Conservation (phyloP, 2,797 vertebrate species). For the Gymnothorax javanicus region DNA sequence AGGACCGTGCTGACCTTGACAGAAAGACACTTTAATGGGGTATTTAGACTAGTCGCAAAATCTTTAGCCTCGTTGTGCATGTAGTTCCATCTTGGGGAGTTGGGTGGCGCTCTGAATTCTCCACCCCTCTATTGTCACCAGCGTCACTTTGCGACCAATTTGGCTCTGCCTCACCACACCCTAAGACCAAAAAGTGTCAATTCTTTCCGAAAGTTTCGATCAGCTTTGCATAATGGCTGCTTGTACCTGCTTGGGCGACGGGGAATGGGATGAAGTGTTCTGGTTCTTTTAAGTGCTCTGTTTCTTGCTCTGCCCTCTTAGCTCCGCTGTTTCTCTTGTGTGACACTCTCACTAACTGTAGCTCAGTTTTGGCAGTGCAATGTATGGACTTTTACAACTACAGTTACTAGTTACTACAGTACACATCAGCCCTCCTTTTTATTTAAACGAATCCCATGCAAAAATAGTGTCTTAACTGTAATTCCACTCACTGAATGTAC, state of each 20-base stretch:
- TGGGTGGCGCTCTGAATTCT: not conserved
- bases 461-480: conserved; percentile 1
- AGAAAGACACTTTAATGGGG: not conserved
- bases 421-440: not conserved
- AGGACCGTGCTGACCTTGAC: not conserved
- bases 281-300: not conserved
- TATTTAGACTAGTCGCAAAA: not conserved
- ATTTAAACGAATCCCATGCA: conserved; percentile 2
- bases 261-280: not conserved
- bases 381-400: not conserved
- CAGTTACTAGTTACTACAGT: not conserved
- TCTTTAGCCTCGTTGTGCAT: not conserved
- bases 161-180: not conserved
- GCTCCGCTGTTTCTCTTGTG: not conserved
- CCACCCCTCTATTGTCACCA: not conserved
- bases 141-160: not conserved
- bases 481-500: conserved; percentile 7
- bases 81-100: not conserved
- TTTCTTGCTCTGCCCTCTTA: not conserved
- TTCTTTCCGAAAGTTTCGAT: not conserved
- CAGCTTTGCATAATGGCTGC: not conserved
- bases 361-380: conserved; percentile 13
- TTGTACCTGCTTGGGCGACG: not conserved
- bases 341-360: not conserved
- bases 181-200: not conserved